These are phyloP conservation scores for Falco novaeseelandiae DNA, from an alignment of 2,797 vertebrate genomes.

Conservation along the genomic window DNA sequence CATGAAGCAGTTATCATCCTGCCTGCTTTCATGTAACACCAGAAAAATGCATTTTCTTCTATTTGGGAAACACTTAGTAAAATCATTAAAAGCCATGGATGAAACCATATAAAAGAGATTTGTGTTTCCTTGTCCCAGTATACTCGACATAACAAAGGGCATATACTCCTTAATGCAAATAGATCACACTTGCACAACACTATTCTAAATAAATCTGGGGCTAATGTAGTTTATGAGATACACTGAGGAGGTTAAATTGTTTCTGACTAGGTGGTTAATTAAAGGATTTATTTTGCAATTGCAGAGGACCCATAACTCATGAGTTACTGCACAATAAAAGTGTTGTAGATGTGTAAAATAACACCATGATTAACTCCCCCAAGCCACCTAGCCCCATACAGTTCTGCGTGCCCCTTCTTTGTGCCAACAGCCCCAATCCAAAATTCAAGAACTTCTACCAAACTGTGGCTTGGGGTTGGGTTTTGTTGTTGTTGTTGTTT, in stretches of 20 bases:
- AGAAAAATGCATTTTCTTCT: background rate
- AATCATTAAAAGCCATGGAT: background rate
- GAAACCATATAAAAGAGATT: slow-evolving; percentile 25
- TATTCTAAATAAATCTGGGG: slow-evolving; percentile 61
- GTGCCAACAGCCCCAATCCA: background rate
- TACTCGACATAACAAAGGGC: background rate
- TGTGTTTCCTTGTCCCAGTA: background rate
- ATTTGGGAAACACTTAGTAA: background rate
- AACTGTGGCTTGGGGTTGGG: background rate
- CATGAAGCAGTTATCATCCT: background rate
- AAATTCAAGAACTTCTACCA: background rate
- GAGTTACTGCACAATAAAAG: slow-evolving; percentile 73
- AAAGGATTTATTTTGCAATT: slow-evolving; percentile 75
- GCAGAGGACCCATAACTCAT: slow-evolving; percentile 69
- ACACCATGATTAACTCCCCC: slow-evolving; percentile 50
- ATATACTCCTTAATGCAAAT: slow-evolving; percentile 32
- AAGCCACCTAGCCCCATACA: background rate
- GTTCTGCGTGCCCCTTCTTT: background rate
- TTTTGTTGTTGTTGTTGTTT: background rate
- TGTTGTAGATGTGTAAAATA: slow-evolving; percentile 72
- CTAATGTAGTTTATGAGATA: slow-evolving; percentile 70
- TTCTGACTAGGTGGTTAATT: slow-evolving; percentile 73
- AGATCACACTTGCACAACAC: slow-evolving; percentile 42
- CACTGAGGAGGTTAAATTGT: slow-evolving; percentile 68
- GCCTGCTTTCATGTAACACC: background rate